Percentiles rank a stretch among this genome's conserved stretches.
These are phyloP conservation scores for Heliconius erato DNA, from an alignment of 2,888 invertebrate genomes.

Conservation along the genomic window DNA sequence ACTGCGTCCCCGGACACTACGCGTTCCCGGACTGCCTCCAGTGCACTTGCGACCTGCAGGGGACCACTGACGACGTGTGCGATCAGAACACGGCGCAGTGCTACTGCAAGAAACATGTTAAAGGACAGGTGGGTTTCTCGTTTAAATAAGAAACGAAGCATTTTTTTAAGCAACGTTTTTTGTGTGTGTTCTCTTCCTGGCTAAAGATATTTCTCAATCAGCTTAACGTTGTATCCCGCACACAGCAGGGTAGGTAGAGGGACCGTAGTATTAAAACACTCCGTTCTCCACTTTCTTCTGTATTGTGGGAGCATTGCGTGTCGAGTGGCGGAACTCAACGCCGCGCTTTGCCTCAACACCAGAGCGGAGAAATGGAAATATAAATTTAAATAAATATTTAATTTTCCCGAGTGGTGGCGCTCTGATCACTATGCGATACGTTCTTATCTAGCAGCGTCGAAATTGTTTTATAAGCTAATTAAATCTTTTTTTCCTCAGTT, in stretches of 20 bases:
- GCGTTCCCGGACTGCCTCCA: constrained; percentile 95
- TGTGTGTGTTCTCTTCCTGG: background rate
- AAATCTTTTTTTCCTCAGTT: no score
- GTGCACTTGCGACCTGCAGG: constrained; percentile 93
- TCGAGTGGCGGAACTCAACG: no score
- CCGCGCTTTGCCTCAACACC: no score
- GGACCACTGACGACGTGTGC: constrained; percentile 94
- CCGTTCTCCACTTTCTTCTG: no score
- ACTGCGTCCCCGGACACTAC: constrained; percentile 93
- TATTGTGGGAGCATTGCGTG: no score
- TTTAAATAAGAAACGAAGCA: background rate
- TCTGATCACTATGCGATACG: background rate
- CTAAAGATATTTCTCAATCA: no score
- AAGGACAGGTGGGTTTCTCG: constrained; percentile 69
- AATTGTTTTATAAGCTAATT: background rate
- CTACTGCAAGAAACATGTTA: constrained; percentile 91
- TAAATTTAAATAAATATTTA: no score
- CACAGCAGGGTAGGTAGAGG: no score
- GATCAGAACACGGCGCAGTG: constrained; percentile 92
- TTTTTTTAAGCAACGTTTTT: background rate
- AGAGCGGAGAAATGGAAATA: no score
- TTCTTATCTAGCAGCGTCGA: background rate
- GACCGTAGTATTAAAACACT: no score
- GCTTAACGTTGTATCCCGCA: no score
- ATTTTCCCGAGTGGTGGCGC: background rate